Conservation (phyloP, 2,888 invertebrate species). For the Homarus gammarus region DNA sequence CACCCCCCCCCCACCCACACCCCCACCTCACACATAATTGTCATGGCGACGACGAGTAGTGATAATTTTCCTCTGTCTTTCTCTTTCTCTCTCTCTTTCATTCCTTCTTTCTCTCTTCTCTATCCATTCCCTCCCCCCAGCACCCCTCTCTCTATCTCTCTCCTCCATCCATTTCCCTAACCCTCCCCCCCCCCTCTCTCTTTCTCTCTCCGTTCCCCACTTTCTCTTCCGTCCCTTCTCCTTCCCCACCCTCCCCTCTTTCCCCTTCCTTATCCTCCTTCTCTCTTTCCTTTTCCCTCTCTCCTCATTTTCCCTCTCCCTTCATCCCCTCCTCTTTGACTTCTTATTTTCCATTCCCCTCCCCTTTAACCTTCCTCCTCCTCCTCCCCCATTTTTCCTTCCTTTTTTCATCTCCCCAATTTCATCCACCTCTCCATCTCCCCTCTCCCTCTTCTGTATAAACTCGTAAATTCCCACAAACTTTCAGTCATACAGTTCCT, state of each 20-base stretch:
- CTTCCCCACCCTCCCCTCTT: slow-evolving; percentile 5
- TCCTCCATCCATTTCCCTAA: neutral
- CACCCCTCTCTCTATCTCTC: neutral
- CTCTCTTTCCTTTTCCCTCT: neutral
- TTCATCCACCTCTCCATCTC: neutral
- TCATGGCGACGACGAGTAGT: too few relatives aligned
- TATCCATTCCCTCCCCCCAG: too few relatives aligned
- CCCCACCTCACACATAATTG: too few relatives aligned
- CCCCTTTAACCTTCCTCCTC: neutral
- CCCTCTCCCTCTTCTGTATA: neutral
- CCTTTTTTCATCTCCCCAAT: neutral
- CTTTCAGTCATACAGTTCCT: too few relatives aligned
- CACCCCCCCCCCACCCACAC: too few relatives aligned
- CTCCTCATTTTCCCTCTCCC: neutral
- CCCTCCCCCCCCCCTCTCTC: neutral
- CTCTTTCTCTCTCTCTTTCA: too few relatives aligned
- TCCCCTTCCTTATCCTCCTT: slow-evolving; percentile 23
- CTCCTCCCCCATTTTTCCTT: neutral
- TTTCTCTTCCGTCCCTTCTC: slow-evolving; percentile 18
- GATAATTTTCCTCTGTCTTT: too few relatives aligned
- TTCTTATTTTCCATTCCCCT: neutral
- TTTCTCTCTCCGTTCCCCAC: neutral
- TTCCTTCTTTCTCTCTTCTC: neutral
- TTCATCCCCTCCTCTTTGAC: neutral
- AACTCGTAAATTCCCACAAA: too few relatives aligned